phyloP scores from a whole-genome alignment of 2,888 invertebrate genomes.

The Andrena fulva region DNA sequence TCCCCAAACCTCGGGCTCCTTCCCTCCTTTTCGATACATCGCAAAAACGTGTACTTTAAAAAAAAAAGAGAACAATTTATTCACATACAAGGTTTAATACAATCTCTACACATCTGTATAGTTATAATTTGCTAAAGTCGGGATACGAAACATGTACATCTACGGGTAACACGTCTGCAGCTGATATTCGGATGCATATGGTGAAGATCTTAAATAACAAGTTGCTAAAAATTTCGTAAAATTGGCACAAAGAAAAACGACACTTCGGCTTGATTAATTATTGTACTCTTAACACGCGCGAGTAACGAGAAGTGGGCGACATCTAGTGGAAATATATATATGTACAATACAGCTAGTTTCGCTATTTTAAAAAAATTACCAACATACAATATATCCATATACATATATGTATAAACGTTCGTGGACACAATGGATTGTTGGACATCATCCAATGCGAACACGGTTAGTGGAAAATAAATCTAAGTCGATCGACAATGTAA shows the following conservation, averaged over 20 bases:
- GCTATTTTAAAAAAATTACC: conserved; percentile 31
- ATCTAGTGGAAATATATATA: conserved; percentile 43
- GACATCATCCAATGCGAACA: conserved; percentile 2
- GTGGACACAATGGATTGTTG: conserved; percentile 20
- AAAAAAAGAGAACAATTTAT: conserved; percentile 68
- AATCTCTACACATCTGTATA: conserved; percentile 60
- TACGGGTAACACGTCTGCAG: conserved; percentile 49
- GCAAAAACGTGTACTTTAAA: conserved; percentile 45
- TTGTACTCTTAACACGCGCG: conserved; percentile 30
- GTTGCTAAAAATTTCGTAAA: conserved; percentile 29
- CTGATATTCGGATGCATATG: conserved; percentile 20
- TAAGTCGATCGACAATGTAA: conserved; percentile 26
- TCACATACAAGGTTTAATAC: conserved; percentile 67
- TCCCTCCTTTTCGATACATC: no score
- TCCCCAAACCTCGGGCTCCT: no score
- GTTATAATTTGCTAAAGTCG: conserved; percentile 50
- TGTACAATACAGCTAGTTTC: conserved; percentile 47
- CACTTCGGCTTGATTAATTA: conserved; percentile 18
- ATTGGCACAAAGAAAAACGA: conserved; percentile 48
- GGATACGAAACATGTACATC: conserved; percentile 52
- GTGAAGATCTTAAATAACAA: conserved; percentile 47
- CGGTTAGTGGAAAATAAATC: conserved; percentile 40
- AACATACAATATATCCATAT: conserved; percentile 51
- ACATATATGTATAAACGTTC: conserved; percentile 44
- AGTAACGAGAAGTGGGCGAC: conserved; percentile 24